Conservation (phyloP, 2,888 invertebrate genomes). For the Eremobia ochroleuca region DNA sequence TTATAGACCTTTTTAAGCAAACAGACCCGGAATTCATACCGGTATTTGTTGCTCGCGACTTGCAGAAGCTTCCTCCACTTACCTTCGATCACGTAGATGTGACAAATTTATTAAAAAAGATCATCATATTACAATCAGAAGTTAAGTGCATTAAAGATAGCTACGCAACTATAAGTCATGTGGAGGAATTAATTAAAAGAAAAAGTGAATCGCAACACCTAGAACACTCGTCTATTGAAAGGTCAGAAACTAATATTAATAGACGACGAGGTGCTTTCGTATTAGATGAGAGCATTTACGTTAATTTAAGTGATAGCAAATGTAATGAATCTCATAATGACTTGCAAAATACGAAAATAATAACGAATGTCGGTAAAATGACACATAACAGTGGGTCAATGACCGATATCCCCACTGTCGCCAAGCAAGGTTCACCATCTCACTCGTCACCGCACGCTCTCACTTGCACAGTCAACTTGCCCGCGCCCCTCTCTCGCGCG, state of each 20-base stretch:
- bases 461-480: too few relatives aligned
- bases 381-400: not conserved
- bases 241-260: not conserved
- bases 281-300: not conserved
- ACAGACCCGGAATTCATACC: not conserved
- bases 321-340: not conserved
- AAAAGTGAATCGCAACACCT: not conserved
- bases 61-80: not conserved
- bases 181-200: not conserved
- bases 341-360: not conserved
- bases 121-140: not conserved
- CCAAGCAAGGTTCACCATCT: too few relatives aligned
- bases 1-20: conserved; percentile 3
- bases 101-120: not conserved
- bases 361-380: not conserved
- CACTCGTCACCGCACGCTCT: too few relatives aligned
- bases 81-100: conserved; percentile 3
- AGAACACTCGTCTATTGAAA: not conserved
- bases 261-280: not conserved
- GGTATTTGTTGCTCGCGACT: not conserved
- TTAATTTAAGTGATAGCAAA: not conserved
- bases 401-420: too few relatives aligned
- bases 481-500: too few relatives aligned
- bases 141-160: not conserved
- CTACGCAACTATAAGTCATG: not conserved